These are phyloP conservation scores for Lepidochitona cinerea DNA, from an alignment of 2,888 invertebrate genomes.

Conservation along the genomic window DNA sequence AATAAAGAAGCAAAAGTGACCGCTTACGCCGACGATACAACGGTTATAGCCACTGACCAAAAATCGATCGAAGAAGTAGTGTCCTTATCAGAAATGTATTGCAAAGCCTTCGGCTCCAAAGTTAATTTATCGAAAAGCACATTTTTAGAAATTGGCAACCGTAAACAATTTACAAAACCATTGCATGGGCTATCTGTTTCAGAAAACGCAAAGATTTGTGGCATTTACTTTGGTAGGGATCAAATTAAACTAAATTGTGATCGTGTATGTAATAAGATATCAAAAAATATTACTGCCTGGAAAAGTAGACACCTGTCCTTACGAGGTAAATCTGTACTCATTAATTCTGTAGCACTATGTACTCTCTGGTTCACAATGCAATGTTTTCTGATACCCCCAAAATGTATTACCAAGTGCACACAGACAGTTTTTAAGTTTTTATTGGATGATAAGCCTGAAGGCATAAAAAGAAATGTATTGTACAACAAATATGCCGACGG, in stretches of 20 bases:
- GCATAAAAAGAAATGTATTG: neutral
- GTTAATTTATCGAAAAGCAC: conserved; percentile 26
- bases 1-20: conserved; percentile 7
- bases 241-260: neutral
- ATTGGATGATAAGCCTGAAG: neutral
- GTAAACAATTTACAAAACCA: no score
- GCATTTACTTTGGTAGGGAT: neutral
- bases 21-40: conserved; percentile 17
- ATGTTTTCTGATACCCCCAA: neutral
- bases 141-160: no score
- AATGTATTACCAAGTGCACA: neutral
- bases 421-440: neutral
- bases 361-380: neutral
- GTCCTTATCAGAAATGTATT: conserved; percentile 2
- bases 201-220: neutral
- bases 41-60: conserved; percentile 7
- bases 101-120: conserved; percentile 25
- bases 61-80: neutral
- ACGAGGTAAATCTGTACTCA: neutral
- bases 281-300: neutral
- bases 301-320: neutral
- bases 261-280: neutral
- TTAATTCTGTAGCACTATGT: neutral
- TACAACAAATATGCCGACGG: neutral
- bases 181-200: no score